A percentile compares a stretch with the other conserved stretches of the same genome.
These are phyloP conservation scores for Rallus crepitans DNA, from an alignment of 2,797 vertebrate species.

Conservation along the genomic window DNA sequence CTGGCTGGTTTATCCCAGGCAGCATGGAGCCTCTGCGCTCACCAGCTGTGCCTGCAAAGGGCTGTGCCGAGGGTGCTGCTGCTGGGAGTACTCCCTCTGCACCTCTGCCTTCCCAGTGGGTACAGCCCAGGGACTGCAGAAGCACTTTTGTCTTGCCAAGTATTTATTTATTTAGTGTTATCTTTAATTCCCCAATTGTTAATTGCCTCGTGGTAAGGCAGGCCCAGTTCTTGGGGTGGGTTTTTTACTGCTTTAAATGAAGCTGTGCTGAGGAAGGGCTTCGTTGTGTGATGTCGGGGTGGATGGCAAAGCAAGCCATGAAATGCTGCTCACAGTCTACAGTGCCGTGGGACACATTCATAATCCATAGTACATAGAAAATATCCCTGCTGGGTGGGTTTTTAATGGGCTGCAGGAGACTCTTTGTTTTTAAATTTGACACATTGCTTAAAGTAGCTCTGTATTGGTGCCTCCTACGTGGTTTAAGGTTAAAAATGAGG, in stretches of 20 bases:
- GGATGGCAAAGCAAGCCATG: background rate
- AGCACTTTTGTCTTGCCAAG: accelerated
- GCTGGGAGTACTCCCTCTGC: background rate
- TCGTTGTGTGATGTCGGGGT: background rate
- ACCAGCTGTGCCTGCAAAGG: background rate
- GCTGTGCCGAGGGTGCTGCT: background rate
- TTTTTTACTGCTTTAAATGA: background rate
- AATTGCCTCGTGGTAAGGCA: background rate
- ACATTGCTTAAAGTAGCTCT: background rate
- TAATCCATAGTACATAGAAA: background rate
- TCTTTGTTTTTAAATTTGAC: background rate
- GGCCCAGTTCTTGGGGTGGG: background rate
- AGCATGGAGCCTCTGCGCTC: background rate
- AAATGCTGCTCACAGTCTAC: background rate
- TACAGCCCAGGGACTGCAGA: background rate
- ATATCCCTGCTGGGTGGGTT: background rate
- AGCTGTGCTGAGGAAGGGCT: background rate
- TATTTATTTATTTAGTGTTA: background rate
- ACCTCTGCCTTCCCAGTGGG: background rate
- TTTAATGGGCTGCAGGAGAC: background rate
- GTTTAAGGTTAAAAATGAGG: background rate
- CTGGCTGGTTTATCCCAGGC: background rate
- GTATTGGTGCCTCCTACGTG: background rate
- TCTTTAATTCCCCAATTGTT: background rate
- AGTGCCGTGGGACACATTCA: background rate